A percentile compares a stretch with the other conserved stretches of the same genome.
phyloP scores from a whole-genome alignment of 2,888 invertebrate genomes.

The Criorhina ranunculi region DNA sequence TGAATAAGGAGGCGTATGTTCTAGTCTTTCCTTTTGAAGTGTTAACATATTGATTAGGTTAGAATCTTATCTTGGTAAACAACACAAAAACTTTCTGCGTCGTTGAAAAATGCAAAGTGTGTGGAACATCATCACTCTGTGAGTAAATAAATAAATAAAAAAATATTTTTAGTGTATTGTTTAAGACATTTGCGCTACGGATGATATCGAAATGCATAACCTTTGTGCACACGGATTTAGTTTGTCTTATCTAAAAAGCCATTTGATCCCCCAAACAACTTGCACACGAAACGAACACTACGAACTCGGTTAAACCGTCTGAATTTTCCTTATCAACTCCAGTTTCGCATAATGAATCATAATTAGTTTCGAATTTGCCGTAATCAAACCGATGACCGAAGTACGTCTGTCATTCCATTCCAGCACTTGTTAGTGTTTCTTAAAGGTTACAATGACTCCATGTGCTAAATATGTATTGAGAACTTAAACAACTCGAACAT shows the following conservation, averaged over 20 bases:
- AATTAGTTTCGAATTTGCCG: slow-evolving; percentile 2
- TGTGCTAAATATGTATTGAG: too few relatives aligned
- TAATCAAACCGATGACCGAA: not conserved
- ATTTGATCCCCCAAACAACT: not conserved
- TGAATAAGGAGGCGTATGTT: slow-evolving; percentile 1
- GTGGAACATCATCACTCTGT: too few relatives aligned
- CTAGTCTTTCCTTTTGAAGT: not conserved
- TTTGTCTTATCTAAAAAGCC: not conserved
- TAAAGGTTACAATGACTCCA: too few relatives aligned
- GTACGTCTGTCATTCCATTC: not conserved
- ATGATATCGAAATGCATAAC: not conserved
- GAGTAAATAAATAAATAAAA: not conserved
- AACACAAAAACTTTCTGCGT: slow-evolving; percentile 11
- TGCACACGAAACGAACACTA: slow-evolving; percentile 7
- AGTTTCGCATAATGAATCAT: slow-evolving; percentile 15
- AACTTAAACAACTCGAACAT: too few relatives aligned
- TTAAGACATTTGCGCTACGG: not conserved
- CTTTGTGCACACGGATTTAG: slow-evolving; percentile 4
- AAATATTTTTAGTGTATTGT: slow-evolving; percentile 9
- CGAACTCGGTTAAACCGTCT: not conserved
- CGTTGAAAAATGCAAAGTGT: not conserved
- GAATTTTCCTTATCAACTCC: not conserved
- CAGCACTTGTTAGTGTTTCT: not conserved
- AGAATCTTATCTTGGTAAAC: slow-evolving; percentile 9
- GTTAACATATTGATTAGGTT: not conserved